Percentiles rank a stretch among this genome's conserved stretches.
Evolutionary conservation across 2,797 vertebrate genomes (phyloP).

Genomic region (Argya squamiceps): DNA sequence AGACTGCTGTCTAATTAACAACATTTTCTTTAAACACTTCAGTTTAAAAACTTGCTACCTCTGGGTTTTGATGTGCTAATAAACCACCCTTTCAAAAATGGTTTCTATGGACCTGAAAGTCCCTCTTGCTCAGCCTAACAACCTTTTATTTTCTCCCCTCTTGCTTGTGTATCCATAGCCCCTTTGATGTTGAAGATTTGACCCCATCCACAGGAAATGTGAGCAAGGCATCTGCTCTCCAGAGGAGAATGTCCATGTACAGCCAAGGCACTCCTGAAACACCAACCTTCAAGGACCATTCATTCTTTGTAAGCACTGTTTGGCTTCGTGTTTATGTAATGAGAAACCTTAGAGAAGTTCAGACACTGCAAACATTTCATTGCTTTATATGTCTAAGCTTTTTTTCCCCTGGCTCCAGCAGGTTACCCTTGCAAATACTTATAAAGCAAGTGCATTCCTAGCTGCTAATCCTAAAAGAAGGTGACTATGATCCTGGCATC

Average conservation of each 20-base stretch:
- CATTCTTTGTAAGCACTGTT: conserved; percentile 92
- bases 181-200: conserved; percentile 95
- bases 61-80: conserved; percentile 42
- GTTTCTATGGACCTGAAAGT: background rate
- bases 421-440: background rate
- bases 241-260: conserved; percentile 94
- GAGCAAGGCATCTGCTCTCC: conserved; percentile 91
- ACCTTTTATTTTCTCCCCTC: background rate
- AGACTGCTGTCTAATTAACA: conserved; percentile 9
- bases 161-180: conserved; percentile 74
- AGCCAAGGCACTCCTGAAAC: conserved; percentile 97
- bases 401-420: background rate
- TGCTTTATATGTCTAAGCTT: background rate
- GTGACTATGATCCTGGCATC: background rate
- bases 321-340: background rate
- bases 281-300: conserved; percentile 91
- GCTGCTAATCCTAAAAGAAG: background rate
- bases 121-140: background rate
- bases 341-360: background rate
- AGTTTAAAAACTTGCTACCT: background rate
- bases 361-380: background rate
- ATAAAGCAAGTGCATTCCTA: background rate
- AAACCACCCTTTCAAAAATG: background rate
- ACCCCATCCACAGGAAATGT: conserved; percentile 89
- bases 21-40: background rate